Evolutionary conservation across 2,888 invertebrate genomes (phyloP).

Genomic region (Sminthurides aquaticus): DNA sequence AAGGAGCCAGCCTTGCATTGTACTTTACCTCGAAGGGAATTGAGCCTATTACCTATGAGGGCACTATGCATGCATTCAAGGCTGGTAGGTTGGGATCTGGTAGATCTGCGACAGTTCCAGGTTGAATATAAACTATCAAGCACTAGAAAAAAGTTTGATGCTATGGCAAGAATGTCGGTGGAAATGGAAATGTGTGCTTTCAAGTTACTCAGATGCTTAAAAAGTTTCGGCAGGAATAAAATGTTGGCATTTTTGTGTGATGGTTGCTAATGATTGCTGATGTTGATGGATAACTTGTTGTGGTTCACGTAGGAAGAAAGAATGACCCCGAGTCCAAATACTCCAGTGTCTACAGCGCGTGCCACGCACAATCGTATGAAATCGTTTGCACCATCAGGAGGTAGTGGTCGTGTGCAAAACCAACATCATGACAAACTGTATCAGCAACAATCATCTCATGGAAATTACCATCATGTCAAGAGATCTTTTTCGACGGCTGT

Average conservation of each 20-base stretch:
- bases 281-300: not conserved
- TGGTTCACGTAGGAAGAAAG: not conserved
- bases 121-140: no score
- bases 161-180: no score
- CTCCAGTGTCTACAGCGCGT: not conserved
- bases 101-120: no score
- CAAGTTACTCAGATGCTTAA: not conserved
- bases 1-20: no score
- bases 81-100: no score
- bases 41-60: no score
- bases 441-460: not conserved
- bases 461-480: not conserved
- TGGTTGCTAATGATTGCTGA: no score
- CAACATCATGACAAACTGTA: not conserved
- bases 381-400: constrained; percentile 12
- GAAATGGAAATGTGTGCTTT: not conserved
- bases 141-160: no score
- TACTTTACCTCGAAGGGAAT: no score
- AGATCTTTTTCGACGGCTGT: not conserved
- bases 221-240: not conserved
- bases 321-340: constrained; percentile 20
- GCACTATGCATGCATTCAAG: no score
- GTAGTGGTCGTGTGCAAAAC: constrained; percentile 6
- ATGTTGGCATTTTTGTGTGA: not conserved
- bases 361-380: constrained; percentile 14